Evolutionary conservation across 2,113 vertebrate genomes (phyloP).

Genomic region (Pagrus major): DNA sequence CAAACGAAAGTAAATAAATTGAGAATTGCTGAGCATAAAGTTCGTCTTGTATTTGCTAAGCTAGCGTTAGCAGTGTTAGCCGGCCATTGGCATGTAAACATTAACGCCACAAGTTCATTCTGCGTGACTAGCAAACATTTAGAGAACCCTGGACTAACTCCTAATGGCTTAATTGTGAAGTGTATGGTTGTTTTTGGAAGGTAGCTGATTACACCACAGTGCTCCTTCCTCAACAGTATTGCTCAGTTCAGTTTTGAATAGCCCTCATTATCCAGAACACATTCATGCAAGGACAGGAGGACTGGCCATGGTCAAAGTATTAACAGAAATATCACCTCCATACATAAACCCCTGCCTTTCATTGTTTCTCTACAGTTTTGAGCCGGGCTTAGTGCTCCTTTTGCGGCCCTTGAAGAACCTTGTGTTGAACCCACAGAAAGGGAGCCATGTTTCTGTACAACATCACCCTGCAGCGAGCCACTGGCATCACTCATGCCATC

Average conservation of each 20-base stretch:
- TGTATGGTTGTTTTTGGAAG: not conserved
- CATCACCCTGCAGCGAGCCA: constrained; percentile 95
- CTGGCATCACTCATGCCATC: constrained; percentile 97
- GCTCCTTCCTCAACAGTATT: not conserved
- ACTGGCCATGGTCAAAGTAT: not conserved
- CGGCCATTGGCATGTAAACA: constrained; percentile 10
- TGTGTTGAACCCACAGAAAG: constrained; percentile 44
- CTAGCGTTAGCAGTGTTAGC: constrained; percentile 24
- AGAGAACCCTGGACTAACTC: not conserved
- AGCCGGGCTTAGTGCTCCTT: constrained; percentile 43
- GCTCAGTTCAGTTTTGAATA: not conserved
- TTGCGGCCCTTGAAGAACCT: constrained; percentile 50
- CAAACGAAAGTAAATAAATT: not conserved
- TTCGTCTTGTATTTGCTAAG: not conserved
- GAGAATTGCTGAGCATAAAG: not conserved
- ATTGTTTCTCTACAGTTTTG: constrained; percentile 9
- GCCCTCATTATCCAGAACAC: not conserved
- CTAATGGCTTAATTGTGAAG: accelerated
- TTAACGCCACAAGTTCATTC: not conserved
- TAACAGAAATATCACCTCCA: not conserved
- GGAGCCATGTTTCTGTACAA: constrained; percentile 97
- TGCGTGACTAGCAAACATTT: not conserved
- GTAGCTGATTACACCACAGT: no score
- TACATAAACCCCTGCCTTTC: not conserved
- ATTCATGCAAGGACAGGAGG: not conserved